These are phyloP conservation scores for Trachelus troglodyta DNA, from an alignment of 2,888 invertebrate species.

Conservation along the genomic window DNA sequence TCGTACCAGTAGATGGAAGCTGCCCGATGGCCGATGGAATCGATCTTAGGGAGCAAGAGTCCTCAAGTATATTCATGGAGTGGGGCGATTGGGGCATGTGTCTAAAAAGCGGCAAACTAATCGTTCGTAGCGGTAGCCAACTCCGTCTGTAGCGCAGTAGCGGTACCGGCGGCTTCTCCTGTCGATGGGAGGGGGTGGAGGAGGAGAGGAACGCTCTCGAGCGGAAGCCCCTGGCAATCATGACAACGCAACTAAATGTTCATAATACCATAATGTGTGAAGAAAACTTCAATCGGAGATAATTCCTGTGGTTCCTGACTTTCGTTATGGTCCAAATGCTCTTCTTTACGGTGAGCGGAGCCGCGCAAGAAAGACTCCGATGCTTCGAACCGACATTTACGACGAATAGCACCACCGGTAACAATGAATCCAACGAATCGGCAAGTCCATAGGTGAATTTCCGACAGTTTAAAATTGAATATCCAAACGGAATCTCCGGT, in stretches of 20 bases:
- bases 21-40: not conserved
- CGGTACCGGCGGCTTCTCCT: slow-evolving; percentile 34
- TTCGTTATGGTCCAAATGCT: slow-evolving; percentile 54
- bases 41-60: not conserved
- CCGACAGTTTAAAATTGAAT: not conserved
- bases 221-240: slow-evolving; percentile 39
- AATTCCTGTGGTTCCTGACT: slow-evolving; percentile 43
- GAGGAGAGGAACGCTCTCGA: slow-evolving; percentile 1
- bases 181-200: not conserved
- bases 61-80: not conserved
- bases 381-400: not conserved
- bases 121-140: slow-evolving; percentile 3
- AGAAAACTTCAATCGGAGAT: slow-evolving; percentile 53
- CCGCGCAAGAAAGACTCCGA: slow-evolving; percentile 30
- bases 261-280: slow-evolving; percentile 61
- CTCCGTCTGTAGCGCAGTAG: slow-evolving; percentile 8
- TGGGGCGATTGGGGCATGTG: not conserved
- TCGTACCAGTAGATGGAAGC: not conserved
- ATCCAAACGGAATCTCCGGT: not conserved
- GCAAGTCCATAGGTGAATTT: not conserved
- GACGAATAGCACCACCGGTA: not conserved
- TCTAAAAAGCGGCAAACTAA: slow-evolving; percentile 9
- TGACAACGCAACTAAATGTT: slow-evolving; percentile 62
- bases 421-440: not conserved
- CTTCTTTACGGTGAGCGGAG: slow-evolving; percentile 46